Base-by-base conservation (phyloP, 2,797 vertebrate species). In the Epinephelus malabaricus region DNA sequence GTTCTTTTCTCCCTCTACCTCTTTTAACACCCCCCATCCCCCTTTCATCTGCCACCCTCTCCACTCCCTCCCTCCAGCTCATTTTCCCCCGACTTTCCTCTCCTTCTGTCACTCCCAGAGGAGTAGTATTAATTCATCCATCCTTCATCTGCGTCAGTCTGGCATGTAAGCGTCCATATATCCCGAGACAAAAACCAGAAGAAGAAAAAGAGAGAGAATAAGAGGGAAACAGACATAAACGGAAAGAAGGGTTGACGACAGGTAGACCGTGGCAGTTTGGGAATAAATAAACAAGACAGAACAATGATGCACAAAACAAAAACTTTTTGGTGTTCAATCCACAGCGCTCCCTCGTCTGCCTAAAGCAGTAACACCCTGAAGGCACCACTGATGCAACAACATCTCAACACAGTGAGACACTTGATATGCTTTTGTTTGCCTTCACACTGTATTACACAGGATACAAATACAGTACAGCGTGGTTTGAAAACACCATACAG, bases 381-480 rank as follows among this genome's bases (percentile, higher is more conserved):
- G 85, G 86, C 61, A 77, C 64, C 75, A 1, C 85, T 82, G 85
- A 82, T 47, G 80, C 73, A 85, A 88, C 53, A 75, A 30, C 60
- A 68, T 76, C 55, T 78, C 69, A 70, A 53, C 60, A 46, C 66
- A 46, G 11, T 1, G 5, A 78, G 27, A n/a, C 21, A 46, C 53
- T 43, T 23, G n/a, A 27, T 55, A 2, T 6, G 55, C 49, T 73
- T 10, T 67, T 49, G 55, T 81, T 73, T 45, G 43, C 66, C 62
- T 80, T 63, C 62, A 60, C 58, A 15, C 30, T 17, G 66, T 9
- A 46, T 81, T 53, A 50, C n/a, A 34, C 56, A 25, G 6, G 9
- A 73, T 61, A 30, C 62, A 60, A n/a, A 65, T 2, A 30, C n/a
- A 53, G 50, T 12, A 38, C 21, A 47, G 6, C 0, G 8, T 1